Base-by-base conservation (phyloP, 37 sponge, comb jelly and placozoan genomes). In the Diacarnus erythraeanus region DNA sequence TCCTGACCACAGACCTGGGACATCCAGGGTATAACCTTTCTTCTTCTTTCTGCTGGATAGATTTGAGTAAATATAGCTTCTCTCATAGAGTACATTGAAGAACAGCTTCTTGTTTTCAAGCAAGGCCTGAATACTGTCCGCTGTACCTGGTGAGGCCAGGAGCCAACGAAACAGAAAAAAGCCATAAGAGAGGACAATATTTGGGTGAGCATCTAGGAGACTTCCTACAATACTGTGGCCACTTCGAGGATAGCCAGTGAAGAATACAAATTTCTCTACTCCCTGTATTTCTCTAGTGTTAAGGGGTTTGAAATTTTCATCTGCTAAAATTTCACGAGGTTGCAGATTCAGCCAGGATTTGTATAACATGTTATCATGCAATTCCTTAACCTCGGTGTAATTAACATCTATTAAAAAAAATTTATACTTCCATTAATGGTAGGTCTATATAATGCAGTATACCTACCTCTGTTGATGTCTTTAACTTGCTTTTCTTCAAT, bases 151-250 rank as follows among this genome's bases (percentile, higher is more conserved):
- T 0, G 30, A 2, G 33, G 68, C 23, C 60, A 78, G 41, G 4
- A 77, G 56, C 29, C 60, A 22, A 2, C 64, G 22, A 31, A 78
- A 66, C 34, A 78, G 33, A 51, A 40, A 42, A 36, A 64, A 64
- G 6, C 22, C 79, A 43, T 67, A 47, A 1, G 79, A 38, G 34
- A 78, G n/a, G 43, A 78, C 29, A 5, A 66, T 66, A 25, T 66
- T 64, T 42, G 79, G 79, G 25, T 78, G 79, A 23, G 67, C 79
- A 78, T 78, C 79, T 23, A 78, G 15, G 40, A 78, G 31, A 34
- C 79, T 78, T 18, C 66, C 79, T 1, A 78, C 56, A 12, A 78
- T 78, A 44, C 79, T 78, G 79, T 78, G 79, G 27, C 79, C 79
- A 78, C 79, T 78, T 29, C 67, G 79, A 0, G 79, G 67, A 23